These are phyloP conservation scores for Prietella phreatophila DNA, from an alignment of 2,113 vertebrate genomes.

Conservation along the genomic window DNA sequence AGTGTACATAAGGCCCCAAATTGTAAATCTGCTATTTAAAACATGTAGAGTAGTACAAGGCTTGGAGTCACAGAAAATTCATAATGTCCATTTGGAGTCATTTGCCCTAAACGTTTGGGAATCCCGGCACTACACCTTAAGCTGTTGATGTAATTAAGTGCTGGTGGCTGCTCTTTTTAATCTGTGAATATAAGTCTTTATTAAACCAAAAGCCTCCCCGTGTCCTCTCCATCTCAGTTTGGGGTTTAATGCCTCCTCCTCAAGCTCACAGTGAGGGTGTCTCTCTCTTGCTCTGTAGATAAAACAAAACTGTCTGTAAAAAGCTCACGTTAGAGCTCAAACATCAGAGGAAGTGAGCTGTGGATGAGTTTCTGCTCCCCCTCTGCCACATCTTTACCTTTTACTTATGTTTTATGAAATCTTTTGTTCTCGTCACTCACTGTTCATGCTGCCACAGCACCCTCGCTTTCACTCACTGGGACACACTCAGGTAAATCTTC, in stretches of 20 bases:
- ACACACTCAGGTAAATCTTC: constrained; percentile 66
- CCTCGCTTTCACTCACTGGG: constrained; percentile 72
- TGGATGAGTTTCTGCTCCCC: constrained; percentile 38
- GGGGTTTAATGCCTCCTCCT: not conserved
- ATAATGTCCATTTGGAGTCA: not conserved
- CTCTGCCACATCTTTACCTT: constrained; percentile 32
- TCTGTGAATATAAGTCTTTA: not conserved
- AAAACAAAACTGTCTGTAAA: constrained; percentile 45
- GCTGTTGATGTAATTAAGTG: not conserved
- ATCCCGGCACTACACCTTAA: not conserved
- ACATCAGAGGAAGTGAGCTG: not conserved
- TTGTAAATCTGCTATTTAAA: not conserved
- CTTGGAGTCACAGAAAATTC: not conserved
- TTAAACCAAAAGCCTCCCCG: not conserved
- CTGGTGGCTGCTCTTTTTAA: not conserved
- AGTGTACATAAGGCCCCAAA: not conserved
- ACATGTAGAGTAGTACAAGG: not conserved
- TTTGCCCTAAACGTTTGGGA: not conserved
- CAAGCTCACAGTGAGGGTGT: constrained; percentile 44
- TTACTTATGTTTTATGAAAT: constrained; percentile 63
- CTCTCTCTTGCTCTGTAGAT: constrained; percentile 44
- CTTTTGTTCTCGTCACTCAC: constrained; percentile 69
- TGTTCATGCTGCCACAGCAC: constrained; percentile 72
- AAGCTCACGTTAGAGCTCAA: constrained; percentile 44
- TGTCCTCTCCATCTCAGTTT: constrained; percentile 22